phyloP scores from a whole-genome alignment of 2,113 vertebrate genomes.

The Lycocorax pyrrhopterus region DNA sequence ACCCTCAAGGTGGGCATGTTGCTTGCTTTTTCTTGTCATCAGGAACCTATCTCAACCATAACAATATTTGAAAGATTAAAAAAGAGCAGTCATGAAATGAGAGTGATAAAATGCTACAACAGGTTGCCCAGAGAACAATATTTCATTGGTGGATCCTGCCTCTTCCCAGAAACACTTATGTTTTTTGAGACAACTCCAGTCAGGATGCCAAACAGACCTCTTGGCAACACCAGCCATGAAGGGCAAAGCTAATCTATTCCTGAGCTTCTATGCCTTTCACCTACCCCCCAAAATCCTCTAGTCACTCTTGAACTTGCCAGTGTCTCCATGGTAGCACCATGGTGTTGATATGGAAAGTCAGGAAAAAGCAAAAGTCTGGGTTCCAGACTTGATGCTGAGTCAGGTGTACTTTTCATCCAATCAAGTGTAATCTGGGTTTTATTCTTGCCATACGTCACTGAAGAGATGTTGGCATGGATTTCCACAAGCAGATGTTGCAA shows the following conservation, averaged over 20 bases:
- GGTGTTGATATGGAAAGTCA: background rate
- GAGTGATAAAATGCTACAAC: background rate
- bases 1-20: background rate
- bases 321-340: background rate
- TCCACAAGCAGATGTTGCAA: background rate
- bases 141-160: background rate
- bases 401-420: background rate
- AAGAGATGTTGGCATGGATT: background rate
- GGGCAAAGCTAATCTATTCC: background rate
- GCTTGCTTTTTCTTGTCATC: background rate
- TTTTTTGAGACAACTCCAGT: background rate
- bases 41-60: background rate
- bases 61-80: background rate
- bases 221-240: background rate
- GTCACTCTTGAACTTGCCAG: background rate
- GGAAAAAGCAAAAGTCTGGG: background rate
- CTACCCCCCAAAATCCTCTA: background rate
- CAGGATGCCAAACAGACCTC: background rate
- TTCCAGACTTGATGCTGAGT: background rate
- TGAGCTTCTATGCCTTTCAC: background rate
- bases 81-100: background rate
- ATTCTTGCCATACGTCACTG: background rate
- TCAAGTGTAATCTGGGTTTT: background rate
- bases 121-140: background rate
- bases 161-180: background rate